Evolutionary conservation across 2,113 vertebrate species (phyloP).

Genomic region (Perca schrenkii): DNA sequence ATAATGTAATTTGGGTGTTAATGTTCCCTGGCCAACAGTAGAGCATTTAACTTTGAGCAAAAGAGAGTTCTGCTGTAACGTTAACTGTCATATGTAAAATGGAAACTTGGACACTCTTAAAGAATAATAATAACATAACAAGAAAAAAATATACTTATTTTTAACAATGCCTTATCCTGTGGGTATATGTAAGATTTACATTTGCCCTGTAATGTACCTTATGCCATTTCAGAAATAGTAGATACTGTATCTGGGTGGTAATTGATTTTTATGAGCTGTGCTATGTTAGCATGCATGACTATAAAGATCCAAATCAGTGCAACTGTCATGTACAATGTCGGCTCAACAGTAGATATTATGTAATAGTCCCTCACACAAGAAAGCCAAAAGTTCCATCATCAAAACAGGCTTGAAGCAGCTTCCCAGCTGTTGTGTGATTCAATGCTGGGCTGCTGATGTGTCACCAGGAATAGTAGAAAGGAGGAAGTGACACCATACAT

Average conservation of each 20-base stretch:
- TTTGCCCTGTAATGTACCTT: neutral
- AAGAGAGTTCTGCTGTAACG: neutral
- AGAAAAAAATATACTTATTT: neutral
- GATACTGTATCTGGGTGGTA: too few species aligned
- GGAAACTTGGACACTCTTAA: neutral
- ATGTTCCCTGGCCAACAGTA: too few species aligned
- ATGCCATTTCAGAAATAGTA: neutral
- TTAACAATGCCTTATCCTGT: neutral
- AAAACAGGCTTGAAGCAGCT: neutral
- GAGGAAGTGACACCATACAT: conserved; percentile 28
- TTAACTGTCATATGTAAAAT: neutral
- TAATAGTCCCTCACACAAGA: neutral
- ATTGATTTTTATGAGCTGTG: neutral
- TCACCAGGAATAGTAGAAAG: conserved; percentile 10
- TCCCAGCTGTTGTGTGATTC: conserved; percentile 7
- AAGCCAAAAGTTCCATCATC: neutral
- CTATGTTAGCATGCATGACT: neutral
- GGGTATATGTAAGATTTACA: neutral
- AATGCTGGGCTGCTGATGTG: conserved; percentile 14
- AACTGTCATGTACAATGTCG: neutral
- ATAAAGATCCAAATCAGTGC: neutral
- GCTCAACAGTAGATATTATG: neutral
- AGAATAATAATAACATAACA: neutral
- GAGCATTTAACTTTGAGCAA: neutral
- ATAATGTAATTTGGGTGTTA: neutral